These are phyloP conservation scores for Pterois miles DNA, from an alignment of 2,797 vertebrate species.

Conservation along the genomic window DNA sequence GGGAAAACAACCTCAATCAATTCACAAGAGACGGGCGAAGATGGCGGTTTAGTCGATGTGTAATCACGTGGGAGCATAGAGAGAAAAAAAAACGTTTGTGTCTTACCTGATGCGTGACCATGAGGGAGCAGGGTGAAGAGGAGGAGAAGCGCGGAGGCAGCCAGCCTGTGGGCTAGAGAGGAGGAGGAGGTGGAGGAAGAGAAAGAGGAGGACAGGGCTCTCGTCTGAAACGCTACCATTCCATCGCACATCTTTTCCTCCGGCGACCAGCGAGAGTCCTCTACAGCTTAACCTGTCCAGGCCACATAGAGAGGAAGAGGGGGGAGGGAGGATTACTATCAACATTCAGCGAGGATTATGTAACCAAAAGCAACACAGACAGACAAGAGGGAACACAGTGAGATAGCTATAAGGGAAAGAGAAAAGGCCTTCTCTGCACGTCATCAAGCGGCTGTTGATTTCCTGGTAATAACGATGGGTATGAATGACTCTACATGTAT, in stretches of 20 bases:
- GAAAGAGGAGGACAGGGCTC: conserved; percentile 68
- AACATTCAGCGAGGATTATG: conserved; percentile 73
- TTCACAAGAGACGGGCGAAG: conserved; percentile 44
- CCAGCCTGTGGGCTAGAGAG: conserved; percentile 77
- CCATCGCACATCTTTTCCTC: conserved; percentile 86
- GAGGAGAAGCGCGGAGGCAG: conserved; percentile 77
- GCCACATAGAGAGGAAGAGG: conserved; percentile 49
- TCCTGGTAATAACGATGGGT: conserved; percentile 11
- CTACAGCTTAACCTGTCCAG: conserved; percentile 80
- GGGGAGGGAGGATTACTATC: conserved; percentile 68
- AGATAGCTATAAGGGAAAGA: conserved; percentile 15
- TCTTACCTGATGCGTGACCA: conserved; percentile 84
- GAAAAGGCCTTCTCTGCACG: conserved; percentile 3
- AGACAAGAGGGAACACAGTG: conserved; percentile 34
- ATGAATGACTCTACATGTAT: neutral
- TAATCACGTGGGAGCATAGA: conserved; percentile 20
- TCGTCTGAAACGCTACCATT: conserved; percentile 84
- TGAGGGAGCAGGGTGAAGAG: conserved; percentile 78
- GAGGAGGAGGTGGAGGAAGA: conserved; percentile 55
- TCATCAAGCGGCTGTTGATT: conserved; percentile 35
- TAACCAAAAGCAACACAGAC: conserved; percentile 71
- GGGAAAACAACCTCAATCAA: conserved; percentile 53
- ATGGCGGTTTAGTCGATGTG: conserved; percentile 33
- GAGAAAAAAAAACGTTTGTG: neutral
- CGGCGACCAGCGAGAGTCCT: conserved; percentile 75